phyloP scores from a whole-genome alignment of 2,797 vertebrate species.

The Coracias cyanogaster region DNA sequence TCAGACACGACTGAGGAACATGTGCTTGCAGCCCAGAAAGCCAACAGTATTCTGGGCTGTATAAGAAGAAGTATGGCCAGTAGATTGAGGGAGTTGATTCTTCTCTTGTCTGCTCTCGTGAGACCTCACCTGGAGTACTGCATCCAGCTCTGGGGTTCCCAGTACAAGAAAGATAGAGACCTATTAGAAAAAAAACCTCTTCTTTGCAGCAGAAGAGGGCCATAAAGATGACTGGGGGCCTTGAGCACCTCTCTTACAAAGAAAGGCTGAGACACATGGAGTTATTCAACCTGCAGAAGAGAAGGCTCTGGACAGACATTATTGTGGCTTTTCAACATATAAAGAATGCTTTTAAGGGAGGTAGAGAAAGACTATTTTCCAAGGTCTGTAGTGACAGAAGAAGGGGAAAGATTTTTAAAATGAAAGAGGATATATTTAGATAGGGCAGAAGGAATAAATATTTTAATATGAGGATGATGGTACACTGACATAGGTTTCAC shows the following conservation, averaged over 20 bases:
- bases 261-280: not conserved
- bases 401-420: not conserved
- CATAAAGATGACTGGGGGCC: not conserved
- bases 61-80: not conserved
- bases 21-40: not conserved
- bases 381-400: not conserved
- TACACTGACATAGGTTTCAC: not conserved
- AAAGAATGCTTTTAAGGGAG: too few species aligned
- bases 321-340: too few species aligned
- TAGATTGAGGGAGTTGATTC: not conserved
- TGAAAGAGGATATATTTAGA: not conserved
- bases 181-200: not conserved
- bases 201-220: not conserved
- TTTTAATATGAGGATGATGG: not conserved
- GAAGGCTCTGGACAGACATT: too few species aligned
- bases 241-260: not conserved
- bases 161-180: not conserved
- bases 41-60: not conserved
- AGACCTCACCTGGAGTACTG: not conserved
- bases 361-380: too few species aligned
- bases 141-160: not conserved
- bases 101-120: not conserved
- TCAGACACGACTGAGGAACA: not conserved
- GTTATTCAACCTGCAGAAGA: not conserved
- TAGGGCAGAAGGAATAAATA: not conserved